Conservation (phyloP, 2,113 vertebrate species). For the Chloropsis cyanopogon region DNA sequence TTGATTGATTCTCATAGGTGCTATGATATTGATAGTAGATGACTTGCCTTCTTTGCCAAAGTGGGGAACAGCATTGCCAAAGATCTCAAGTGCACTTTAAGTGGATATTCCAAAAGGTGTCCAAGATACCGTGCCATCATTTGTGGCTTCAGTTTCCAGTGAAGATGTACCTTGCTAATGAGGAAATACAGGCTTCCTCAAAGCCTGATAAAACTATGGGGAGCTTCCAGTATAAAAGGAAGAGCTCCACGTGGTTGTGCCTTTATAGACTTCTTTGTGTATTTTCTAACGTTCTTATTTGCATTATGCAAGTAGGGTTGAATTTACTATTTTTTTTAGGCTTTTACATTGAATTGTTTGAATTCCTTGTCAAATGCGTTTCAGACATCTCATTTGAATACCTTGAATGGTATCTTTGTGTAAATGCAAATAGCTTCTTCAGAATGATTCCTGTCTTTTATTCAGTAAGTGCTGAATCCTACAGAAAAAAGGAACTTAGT, state of each 20-base stretch:
- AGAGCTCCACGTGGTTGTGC: neutral
- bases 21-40: neutral
- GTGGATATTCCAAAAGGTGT: neutral
- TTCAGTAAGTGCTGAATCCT: neutral
- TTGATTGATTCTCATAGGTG: neutral
- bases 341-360: neutral
- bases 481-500: neutral
- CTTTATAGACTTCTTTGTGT: neutral
- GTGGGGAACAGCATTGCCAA: neutral
- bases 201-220: neutral
- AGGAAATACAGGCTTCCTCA: neutral
- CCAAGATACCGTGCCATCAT: neutral
- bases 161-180: neutral
- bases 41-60: neutral
- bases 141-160: neutral
- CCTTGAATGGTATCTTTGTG: neutral
- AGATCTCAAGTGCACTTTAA: neutral
- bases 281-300: neutral
- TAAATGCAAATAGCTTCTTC: neutral
- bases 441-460: neutral
- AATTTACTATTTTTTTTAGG: neutral
- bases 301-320: neutral
- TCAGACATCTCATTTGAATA: neutral
- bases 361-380: neutral
- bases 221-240: neutral